These are phyloP conservation scores for Alligator sinensis DNA, from an alignment of 2,113 vertebrate genomes.

Conservation along the genomic window DNA sequence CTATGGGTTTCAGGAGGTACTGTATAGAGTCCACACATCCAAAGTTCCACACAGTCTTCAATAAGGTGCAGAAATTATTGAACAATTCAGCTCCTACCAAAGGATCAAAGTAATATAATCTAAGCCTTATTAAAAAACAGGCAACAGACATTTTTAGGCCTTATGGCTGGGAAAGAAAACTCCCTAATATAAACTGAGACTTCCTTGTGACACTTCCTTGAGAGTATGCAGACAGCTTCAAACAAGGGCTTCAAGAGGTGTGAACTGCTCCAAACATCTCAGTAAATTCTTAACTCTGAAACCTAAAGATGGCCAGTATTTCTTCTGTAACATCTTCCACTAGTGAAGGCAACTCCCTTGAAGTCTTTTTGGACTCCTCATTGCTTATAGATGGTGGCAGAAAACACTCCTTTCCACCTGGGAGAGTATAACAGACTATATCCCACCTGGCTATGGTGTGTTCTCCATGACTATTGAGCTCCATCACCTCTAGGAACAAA, in stretches of 20 bases:
- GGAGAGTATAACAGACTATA: not conserved
- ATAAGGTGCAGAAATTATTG: not conserved
- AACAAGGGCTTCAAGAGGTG: not conserved
- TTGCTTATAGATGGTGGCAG: not conserved
- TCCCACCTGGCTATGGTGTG: not conserved
- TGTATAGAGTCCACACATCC: not conserved
- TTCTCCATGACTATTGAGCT: not conserved
- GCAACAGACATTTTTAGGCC: not conserved
- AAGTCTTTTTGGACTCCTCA: not conserved
- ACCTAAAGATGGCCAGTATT: not conserved
- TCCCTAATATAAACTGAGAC: not conserved
- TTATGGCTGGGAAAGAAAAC: not conserved
- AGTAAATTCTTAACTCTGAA: not conserved
- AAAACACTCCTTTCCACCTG: not conserved
- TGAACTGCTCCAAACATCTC: not conserved
- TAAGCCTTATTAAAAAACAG: too few species aligned
- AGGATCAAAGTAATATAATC: not conserved
- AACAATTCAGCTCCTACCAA: not conserved
- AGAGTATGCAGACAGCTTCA: not conserved
- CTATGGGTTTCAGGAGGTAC: not conserved
- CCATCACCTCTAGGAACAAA: slow-evolving; percentile 4
- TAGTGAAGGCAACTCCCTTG: not conserved
- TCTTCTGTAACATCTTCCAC: not conserved
- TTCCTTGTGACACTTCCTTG: too few species aligned
- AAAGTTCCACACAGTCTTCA: not conserved